phyloP scores from a whole-genome alignment of 2,888 invertebrate species.

The Psococerastis gibbosa region DNA sequence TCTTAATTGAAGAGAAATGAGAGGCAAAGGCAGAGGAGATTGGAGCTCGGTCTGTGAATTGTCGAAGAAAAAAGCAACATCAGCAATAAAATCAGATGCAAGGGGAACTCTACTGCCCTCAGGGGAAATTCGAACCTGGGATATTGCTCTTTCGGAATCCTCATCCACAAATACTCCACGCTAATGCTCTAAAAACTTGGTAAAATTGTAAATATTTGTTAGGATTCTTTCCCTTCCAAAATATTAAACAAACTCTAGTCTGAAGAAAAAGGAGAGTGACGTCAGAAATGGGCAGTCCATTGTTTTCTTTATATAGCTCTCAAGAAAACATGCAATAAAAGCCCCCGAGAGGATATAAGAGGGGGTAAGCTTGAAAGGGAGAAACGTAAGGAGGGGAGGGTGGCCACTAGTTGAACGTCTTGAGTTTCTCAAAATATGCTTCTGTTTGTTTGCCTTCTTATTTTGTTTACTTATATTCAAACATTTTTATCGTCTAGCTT shows the following conservation, averaged over 20 bases:
- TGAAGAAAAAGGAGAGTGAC: not conserved
- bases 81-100: not conserved
- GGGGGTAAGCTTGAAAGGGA: slow-evolving; percentile 5
- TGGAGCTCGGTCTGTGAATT: too few species aligned
- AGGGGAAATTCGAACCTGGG: not conserved
- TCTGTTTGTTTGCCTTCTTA: slow-evolving; percentile 10
- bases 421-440: slow-evolving; percentile 10
- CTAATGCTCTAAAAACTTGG: slow-evolving; percentile 1
- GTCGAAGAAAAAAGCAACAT: not conserved
- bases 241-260: slow-evolving; percentile 9
- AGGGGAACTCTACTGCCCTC: not conserved
- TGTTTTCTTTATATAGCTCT: slow-evolving; percentile 11
- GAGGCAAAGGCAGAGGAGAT: too few species aligned
- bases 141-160: not conserved
- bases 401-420: slow-evolving; percentile 10
- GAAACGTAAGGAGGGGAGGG: slow-evolving; percentile 1
- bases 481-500: slow-evolving; percentile 8
- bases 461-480: slow-evolving; percentile 11
- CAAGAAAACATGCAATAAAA: slow-evolving; percentile 11
- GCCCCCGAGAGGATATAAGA: slow-evolving; percentile 9
- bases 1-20: too few species aligned
- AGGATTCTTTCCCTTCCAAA: slow-evolving; percentile 1
- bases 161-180: not conserved
- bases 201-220: slow-evolving; percentile 8
- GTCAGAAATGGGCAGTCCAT: slow-evolving; percentile 10